These are phyloP conservation scores for Anolis sagrei DNA, from an alignment of 2,113 vertebrate genomes.

Conservation along the genomic window DNA sequence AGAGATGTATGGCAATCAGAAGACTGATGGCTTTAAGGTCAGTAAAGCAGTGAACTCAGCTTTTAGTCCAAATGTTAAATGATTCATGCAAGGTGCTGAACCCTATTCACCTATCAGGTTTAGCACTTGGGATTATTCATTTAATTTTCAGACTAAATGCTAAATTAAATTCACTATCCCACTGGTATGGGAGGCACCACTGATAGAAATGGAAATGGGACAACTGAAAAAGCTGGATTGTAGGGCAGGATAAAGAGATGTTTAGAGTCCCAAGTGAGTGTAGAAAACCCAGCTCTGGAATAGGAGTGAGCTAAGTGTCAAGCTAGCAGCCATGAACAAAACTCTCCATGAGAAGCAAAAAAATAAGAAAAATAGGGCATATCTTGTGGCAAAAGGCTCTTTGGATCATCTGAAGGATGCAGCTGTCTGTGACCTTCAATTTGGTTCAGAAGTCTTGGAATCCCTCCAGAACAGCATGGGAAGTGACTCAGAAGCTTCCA, in stretches of 20 bases:
- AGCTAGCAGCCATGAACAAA: background rate
- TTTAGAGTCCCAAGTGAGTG: background rate
- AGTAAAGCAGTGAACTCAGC: no score
- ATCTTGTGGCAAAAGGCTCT: no score
- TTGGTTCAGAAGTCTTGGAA: background rate
- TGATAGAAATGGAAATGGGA: background rate
- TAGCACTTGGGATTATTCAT: no score
- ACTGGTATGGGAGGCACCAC: background rate
- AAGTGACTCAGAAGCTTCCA: background rate
- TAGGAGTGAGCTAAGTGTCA: background rate
- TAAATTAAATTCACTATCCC: background rate
- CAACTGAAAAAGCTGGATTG: background rate
- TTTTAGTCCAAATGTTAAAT: no score
- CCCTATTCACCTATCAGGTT: no score
- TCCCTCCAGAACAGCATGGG: background rate
- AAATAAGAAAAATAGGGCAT: background rate
- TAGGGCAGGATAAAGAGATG: background rate
- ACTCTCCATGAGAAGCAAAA: background rate
- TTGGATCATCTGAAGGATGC: background rate
- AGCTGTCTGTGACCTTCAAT: no score
- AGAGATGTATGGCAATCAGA: no score
- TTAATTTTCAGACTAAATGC: no score
- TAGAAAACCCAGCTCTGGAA: background rate
- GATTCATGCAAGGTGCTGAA: no score
- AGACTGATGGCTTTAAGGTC: no score